Base-by-base conservation (phyloP, 2,888 invertebrate genomes). In the Carpatolechia fugitivella region DNA sequence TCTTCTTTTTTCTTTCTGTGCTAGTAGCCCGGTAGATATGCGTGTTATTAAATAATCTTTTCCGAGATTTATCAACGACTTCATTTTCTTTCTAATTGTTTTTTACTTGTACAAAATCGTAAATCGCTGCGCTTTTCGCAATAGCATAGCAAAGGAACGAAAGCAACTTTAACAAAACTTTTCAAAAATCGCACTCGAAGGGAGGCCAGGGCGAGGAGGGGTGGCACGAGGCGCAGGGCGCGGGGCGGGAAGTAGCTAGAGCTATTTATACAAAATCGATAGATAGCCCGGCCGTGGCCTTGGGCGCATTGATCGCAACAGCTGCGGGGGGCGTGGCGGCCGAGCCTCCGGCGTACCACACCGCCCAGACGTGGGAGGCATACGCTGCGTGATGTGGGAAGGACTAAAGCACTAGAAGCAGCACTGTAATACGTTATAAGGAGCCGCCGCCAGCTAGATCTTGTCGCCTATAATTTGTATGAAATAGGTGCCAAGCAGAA, bases 191-290 rank as follows among this genome's bases (percentile, higher is more conserved):
- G 29, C 44, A 6, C 44, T 13, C 11, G 13, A 6, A 29, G 24
- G 24, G 35, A 33, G 36, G 18, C 20, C 10, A 35, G 7, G 46
- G 46, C 13, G 52, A 30, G 57, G 63, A 54, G 53, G 58, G 46
- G 54, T 38, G 57, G 53, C 52, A 50, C 47, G 56, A 48, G 61
- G 57, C 18, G 55, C 33, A 55, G 57, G 61, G 62, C 59, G 58
- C 16, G 47, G 54, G 40, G 47, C 54, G 58, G 66, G 66, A 64
- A 63, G 70, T 63, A 67, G 86, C 85, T 85, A 75, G 59, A 66
- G 76, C 88, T 89, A 88, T 88, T 86, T 86, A 88, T 88, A 88
- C 67, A 69, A 69, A 79, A 87, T 88, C 89, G 85, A 89, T 89
- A 85, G 62, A 6, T 69, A 69, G 60, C 66, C 69, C 85, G 87